Evolutionary conservation across 2,113 vertebrate genomes (phyloP), one percentile per base, ranked within the genome.

Genomic region (Heliornis fulica): DNA sequence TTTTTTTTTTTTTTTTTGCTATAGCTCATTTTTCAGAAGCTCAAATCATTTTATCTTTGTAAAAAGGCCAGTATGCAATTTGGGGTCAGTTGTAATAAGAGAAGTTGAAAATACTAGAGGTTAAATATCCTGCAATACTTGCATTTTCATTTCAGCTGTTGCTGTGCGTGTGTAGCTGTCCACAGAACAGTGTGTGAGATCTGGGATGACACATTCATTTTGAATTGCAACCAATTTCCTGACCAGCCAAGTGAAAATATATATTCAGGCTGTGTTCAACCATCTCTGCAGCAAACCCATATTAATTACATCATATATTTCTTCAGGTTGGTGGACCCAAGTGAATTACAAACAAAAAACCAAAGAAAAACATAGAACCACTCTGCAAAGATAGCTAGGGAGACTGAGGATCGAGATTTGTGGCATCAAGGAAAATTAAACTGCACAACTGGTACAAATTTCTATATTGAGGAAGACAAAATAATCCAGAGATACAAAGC

Each of bases 141-240:
- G 16, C 2, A 65, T 90, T 95, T 94, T 93, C 56, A 71, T 92
- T 93, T 96, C 69, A 94, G 56, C 79, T 92, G 64, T 94, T 90
- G 56, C 80, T 89, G 15, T 80, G 64, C 2, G 0, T 51, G 46
- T 87, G 90, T 96, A 82, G 68, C 48, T 95, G 72, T 90, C 76
- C 45, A 12, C 48, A 80, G 64, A 96, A 84, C 10, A 29, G 71
- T 69, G 85, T 84, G 85, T 78, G 76, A 93, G 72, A 89, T 89
- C 54, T 89, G 68, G 72, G 61, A 90, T 93, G 87, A 93, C 69
- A 90, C 57, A 90, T 7, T 77, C 11, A 15, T 93, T 88, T 88
- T 94, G 94, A 92, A 86, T 88, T 71, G 43, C 36, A 80, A 93
- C 68, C 88, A 94, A 71, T 93, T 90, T 75, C 88, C 79, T 92